Percentiles rank a stretch among this genome's conserved stretches.
These are phyloP conservation scores for Ischnura elegans DNA, from an alignment of 2,888 invertebrate genomes.

Conservation along the genomic window DNA sequence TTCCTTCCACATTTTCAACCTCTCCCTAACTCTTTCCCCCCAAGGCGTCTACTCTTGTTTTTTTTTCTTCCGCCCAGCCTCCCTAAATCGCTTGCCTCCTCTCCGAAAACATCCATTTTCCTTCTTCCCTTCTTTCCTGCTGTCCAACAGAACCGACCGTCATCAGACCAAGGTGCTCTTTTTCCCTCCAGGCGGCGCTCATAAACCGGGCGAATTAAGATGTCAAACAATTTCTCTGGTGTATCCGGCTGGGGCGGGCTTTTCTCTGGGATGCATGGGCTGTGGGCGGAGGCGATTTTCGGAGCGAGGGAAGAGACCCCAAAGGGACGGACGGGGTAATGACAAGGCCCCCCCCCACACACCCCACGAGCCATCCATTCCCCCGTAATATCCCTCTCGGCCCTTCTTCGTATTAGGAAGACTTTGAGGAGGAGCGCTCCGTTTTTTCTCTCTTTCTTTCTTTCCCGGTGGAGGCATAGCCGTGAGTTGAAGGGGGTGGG, in stretches of 20 bases:
- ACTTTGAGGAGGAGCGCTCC: too few relatives aligned
- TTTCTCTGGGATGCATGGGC: not conserved
- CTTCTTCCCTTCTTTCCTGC: not conserved
- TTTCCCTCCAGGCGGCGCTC: constrained; percentile 28
- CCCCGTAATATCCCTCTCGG: not conserved
- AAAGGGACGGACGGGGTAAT: constrained; percentile 27
- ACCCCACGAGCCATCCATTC: not conserved
- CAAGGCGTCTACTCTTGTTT: not conserved
- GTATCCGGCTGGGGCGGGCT: constrained; percentile 14
- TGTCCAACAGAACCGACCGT: not conserved
- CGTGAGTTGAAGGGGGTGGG: too few relatives aligned
- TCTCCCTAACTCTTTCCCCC: not conserved
- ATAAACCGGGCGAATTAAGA: constrained; percentile 31
- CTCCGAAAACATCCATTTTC: constrained; percentile 2
- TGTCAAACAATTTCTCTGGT: constrained; percentile 23
- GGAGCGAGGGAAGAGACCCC: constrained; percentile 10
- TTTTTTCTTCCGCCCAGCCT: constrained; percentile 13
- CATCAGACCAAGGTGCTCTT: not conserved
- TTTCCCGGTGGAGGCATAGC: too few relatives aligned
- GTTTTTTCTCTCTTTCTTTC: too few relatives aligned
- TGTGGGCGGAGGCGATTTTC: constrained; percentile 21
- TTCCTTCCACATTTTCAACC: not conserved
- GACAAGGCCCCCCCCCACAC: not conserved
- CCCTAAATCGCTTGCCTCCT: not conserved
- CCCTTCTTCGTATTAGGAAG: not conserved